Percentiles rank a stretch among this genome's conserved stretches.
phyloP scores from a whole-genome alignment of 2,888 invertebrate species.

The Tortrix viridana region DNA sequence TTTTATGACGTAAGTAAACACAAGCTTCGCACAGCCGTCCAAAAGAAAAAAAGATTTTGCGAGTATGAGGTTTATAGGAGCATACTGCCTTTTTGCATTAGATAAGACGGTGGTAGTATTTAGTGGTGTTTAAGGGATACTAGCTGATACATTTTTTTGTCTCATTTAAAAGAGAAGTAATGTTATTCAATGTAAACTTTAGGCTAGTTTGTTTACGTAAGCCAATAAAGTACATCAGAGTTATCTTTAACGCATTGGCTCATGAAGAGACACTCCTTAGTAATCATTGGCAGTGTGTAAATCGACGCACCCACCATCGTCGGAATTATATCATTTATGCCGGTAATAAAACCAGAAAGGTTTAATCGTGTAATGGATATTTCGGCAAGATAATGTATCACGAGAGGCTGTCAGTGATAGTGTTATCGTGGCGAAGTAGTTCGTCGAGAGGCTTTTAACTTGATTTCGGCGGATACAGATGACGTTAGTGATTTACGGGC shows the following conservation, averaged over 20 bases:
- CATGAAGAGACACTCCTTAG: background rate
- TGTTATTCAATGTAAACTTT: too few relatives aligned
- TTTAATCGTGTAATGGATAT: conserved; percentile 70
- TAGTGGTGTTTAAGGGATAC: too few relatives aligned
- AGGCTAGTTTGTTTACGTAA: too few relatives aligned
- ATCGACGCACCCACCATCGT: conserved; percentile 55
- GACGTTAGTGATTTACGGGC: background rate
- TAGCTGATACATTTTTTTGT: too few relatives aligned
- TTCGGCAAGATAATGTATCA: conserved; percentile 53
- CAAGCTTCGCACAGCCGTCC: too few relatives aligned
- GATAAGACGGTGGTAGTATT: too few relatives aligned
- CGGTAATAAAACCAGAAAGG: conserved; percentile 63
- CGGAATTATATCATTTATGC: conserved; percentile 49
- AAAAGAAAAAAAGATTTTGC: too few relatives aligned
- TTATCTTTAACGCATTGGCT: too few relatives aligned
- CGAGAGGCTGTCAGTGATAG: conserved; percentile 53
- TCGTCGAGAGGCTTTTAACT: conserved; percentile 27
- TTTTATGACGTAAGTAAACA: conserved; percentile 69
- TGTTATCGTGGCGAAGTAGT: conserved; percentile 49
- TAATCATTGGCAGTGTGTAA: conserved; percentile 26
- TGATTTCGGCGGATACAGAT: conserved; percentile 3
- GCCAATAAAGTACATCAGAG: too few relatives aligned
- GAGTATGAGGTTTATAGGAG: too few relatives aligned
- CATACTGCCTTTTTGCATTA: too few relatives aligned
- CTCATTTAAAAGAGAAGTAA: too few relatives aligned